Evolutionary conservation across 2,113 vertebrate genomes (phyloP).

Genomic region (Erythrolamprus reginae): DNA sequence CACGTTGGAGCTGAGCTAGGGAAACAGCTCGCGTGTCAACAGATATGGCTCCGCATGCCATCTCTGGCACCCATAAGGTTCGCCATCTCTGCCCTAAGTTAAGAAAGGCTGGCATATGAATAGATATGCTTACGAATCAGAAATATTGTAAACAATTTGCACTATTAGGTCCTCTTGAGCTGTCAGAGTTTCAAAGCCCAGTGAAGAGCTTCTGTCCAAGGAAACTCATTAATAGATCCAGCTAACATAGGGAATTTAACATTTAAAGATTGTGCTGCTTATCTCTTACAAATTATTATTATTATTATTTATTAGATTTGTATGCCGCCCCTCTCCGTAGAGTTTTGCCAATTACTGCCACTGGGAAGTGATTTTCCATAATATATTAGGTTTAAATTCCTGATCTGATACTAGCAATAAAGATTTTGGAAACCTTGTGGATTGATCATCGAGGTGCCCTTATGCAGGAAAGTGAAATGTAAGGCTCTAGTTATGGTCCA

Average conservation of each 20-base stretch:
- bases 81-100: no score
- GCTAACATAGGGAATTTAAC: not conserved
- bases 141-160: not conserved
- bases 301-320: no score
- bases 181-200: not conserved
- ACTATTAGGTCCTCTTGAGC: not conserved
- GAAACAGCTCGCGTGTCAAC: no score
- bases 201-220: not conserved
- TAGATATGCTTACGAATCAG: not conserved
- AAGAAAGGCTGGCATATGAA: not conserved
- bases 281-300: not conserved
- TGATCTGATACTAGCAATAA: not conserved
- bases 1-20: no score
- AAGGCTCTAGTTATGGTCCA: not conserved
- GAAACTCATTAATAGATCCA: not conserved
- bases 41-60: no score
- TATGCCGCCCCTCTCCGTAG: no score
- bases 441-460: not conserved
- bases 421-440: not conserved
- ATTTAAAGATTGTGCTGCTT: not conserved
- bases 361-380: not conserved
- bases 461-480: not conserved
- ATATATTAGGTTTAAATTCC: not conserved
- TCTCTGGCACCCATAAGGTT: no score
- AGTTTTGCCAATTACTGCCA: not conserved